Conservation (phyloP, 2,797 vertebrate genomes). For the Odontamblyopus lacepedii region DNA sequence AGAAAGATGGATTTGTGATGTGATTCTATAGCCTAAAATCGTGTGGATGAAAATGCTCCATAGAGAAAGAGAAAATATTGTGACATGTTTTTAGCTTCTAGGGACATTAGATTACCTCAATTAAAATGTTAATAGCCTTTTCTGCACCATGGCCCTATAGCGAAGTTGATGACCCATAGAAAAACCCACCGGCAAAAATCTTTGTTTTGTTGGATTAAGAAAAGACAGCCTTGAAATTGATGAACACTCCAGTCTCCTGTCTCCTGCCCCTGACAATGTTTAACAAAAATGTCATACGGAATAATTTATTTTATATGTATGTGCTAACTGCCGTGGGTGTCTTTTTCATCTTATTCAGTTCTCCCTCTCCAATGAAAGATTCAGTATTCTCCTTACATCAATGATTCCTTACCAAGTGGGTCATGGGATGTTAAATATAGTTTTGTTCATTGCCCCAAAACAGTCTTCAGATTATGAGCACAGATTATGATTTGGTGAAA, state of each 20-base stretch:
- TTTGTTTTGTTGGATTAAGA: not conserved
- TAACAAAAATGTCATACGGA: not conserved
- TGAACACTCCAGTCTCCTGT: not conserved
- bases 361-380: not conserved
- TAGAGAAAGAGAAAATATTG: not conserved
- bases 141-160: not conserved
- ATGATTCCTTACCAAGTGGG: not conserved
- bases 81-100: slow-evolving; percentile 2
- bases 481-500: not conserved
- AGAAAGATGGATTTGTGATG: slow-evolving; percentile 18
- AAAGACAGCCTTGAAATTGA: not conserved
- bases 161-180: slow-evolving; percentile 2
- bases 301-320: not conserved
- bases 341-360: not conserved
- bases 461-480: not conserved
- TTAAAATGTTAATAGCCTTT: slow-evolving; percentile 4
- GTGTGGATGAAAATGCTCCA: not conserved
- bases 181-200: slow-evolving; percentile 6
- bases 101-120: slow-evolving; percentile 7
- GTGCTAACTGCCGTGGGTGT: not conserved
- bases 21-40: slow-evolving; percentile 14
- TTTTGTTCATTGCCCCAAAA: not conserved
- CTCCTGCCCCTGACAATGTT: not conserved
- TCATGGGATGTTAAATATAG: not conserved
- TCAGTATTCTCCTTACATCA: not conserved